Conservation (phyloP, 1,140 invertebrate species). For the Heliconius melpomene region DNA sequence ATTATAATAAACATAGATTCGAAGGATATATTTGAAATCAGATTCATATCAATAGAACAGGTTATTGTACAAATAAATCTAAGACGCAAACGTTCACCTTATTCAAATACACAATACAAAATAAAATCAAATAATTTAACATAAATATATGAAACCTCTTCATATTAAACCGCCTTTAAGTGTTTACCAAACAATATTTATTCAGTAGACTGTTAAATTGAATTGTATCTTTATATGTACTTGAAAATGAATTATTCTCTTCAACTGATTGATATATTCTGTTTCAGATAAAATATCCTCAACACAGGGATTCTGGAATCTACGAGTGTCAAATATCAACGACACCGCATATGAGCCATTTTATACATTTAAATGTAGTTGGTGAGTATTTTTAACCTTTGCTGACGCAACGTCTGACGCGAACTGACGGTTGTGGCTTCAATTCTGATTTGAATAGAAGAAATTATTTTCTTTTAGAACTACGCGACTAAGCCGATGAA, state of each 20-base stretch:
- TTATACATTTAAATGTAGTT: slow-evolving; percentile 91
- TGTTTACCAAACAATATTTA: neutral
- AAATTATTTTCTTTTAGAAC: too few relatives aligned
- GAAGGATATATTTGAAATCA: too few relatives aligned
- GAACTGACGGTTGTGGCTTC: too few relatives aligned
- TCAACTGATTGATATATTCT: slow-evolving; percentile 21
- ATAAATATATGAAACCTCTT: neutral
- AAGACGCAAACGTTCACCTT: too few relatives aligned
- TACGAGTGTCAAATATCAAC: slow-evolving; percentile 96
- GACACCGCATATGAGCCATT: slow-evolving; percentile 93
- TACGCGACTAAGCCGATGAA: too few relatives aligned
- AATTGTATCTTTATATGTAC: neutral
- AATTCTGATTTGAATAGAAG: too few relatives aligned
- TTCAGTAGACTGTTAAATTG: slow-evolving; percentile 6
- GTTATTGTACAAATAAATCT: too few relatives aligned
- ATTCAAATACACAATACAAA: neutral
- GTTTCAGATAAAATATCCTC: slow-evolving; percentile 90
- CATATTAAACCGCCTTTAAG: neutral
- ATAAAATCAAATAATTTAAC: slow-evolving; percentile 1
- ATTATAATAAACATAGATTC: too few relatives aligned
- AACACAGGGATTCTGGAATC: slow-evolving; percentile 90
- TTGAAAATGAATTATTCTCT: neutral
- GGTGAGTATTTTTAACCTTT: slow-evolving; percentile 84
- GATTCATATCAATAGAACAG: too few relatives aligned
- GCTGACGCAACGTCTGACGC: too few relatives aligned